A percentile compares a stretch with the other conserved stretches of the same genome.
These are phyloP conservation scores for Ceratosolen fusciceps DNA, from an alignment of 1,140 invertebrate genomes.

Conservation along the genomic window DNA sequence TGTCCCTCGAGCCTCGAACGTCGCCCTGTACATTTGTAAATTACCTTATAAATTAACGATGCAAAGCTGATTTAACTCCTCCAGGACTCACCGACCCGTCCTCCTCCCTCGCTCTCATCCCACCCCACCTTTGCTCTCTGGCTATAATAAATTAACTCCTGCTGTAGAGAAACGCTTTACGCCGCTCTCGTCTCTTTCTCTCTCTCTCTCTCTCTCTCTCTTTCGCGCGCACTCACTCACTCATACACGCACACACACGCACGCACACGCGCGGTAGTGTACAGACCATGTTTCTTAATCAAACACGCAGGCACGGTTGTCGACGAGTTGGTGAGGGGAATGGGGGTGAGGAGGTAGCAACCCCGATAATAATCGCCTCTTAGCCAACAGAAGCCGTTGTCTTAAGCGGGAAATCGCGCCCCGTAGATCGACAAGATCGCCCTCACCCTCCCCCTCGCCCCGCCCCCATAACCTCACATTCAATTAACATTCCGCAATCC, in stretches of 20 bases:
- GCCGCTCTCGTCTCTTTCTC: background rate
- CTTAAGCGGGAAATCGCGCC: background rate
- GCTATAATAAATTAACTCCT: slow-evolving; percentile 63
- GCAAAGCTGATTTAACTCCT: slow-evolving; percentile 10
- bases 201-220: background rate
- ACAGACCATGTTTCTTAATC: background rate
- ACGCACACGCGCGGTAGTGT: background rate
- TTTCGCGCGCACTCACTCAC: background rate
- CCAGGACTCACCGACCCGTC: background rate
- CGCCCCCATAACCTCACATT: too few relatives aligned
- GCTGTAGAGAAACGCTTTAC: slow-evolving; percentile 51
- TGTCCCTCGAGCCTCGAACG: slow-evolving; percentile 30
- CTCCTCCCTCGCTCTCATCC: background rate
- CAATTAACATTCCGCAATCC: too few relatives aligned
- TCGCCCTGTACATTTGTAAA: slow-evolving; percentile 67
- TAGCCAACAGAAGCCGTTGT: background rate
- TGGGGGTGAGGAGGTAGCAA: background rate
- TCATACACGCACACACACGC: background rate
- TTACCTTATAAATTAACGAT: slow-evolving; percentile 67
- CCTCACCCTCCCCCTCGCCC: too few relatives aligned
- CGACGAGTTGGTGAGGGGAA: background rate
- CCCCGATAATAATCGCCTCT: background rate
- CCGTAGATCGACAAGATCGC: background rate
- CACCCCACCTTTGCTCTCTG: slow-evolving; percentile 23
- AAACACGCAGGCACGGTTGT: background rate